phyloP scores from a whole-genome alignment of 1,140 invertebrate genomes.

The Riptortus pedestris region DNA sequence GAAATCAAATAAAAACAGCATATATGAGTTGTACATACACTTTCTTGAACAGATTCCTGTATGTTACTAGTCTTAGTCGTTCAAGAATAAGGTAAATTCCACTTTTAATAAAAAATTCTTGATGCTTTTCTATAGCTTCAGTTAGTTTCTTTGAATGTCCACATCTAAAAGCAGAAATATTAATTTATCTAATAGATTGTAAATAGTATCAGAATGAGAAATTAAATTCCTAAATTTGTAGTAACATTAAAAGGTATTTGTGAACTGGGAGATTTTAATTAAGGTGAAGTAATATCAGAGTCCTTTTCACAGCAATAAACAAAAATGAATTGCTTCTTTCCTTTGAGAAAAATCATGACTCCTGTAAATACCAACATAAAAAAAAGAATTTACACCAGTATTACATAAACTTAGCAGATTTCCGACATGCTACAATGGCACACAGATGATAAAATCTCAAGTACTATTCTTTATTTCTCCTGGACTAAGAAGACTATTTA shows the following conservation, averaged over 20 bases:
- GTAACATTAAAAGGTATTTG: neutral
- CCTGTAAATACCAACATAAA: neutral
- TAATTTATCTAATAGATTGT: neutral
- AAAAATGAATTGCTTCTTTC: neutral
- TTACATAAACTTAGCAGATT: neutral
- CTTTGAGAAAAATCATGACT: neutral
- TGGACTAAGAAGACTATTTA: neutral
- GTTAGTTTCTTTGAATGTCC: conserved; percentile 81
- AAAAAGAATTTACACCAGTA: neutral
- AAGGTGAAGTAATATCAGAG: too few relatives aligned
- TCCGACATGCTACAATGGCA: too few relatives aligned
- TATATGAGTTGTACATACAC: conserved; percentile 49
- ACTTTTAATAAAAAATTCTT: conserved; percentile 85
- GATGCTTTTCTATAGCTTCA: conserved; percentile 71
- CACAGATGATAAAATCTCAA: too few relatives aligned
- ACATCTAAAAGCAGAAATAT: conserved; percentile 33
- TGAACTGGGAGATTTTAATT: neutral
- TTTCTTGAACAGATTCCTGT: conserved; percentile 93
- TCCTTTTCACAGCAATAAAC: neutral
- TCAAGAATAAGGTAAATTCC: conserved; percentile 95
- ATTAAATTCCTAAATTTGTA: neutral
- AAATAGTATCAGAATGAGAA: neutral
- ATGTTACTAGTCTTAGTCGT: conserved; percentile 89
- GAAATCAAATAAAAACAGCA: too few relatives aligned
- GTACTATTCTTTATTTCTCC: neutral